Percentiles rank a stretch among this genome's conserved stretches.
Conservation (phyloP, 2,888 invertebrate species). For the Aphrophora alni region DNA sequence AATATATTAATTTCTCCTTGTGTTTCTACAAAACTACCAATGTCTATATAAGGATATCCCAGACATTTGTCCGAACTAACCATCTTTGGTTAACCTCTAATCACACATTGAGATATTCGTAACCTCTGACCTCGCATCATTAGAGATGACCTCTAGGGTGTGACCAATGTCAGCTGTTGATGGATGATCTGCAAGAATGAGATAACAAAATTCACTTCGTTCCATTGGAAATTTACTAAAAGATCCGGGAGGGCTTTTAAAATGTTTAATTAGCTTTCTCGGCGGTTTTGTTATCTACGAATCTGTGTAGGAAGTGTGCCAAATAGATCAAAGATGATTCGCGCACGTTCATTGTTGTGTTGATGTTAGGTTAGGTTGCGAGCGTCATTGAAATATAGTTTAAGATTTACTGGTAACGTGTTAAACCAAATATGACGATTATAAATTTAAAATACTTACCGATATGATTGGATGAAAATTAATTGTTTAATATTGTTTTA, state of each 20-base stretch:
- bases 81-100: neutral
- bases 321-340: neutral
- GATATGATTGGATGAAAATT: no score
- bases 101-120: neutral
- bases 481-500: no score
- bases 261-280: neutral
- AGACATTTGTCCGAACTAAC: neutral
- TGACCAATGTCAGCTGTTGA: neutral
- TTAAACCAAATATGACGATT: no score
- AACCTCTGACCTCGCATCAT: constrained; percentile 2
- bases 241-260: neutral
- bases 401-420: no score
- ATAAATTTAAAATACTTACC: no score
- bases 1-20: neutral
- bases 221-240: neutral
- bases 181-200: neutral
- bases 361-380: no score
- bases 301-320: neutral
- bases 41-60: neutral
- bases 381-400: no score
- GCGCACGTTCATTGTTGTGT: no score
- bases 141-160: neutral
- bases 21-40: neutral
- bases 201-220: neutral
- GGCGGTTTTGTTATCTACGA: neutral